phyloP scores from a whole-genome alignment of 2,797 vertebrate species.

The Carapus acus region DNA sequence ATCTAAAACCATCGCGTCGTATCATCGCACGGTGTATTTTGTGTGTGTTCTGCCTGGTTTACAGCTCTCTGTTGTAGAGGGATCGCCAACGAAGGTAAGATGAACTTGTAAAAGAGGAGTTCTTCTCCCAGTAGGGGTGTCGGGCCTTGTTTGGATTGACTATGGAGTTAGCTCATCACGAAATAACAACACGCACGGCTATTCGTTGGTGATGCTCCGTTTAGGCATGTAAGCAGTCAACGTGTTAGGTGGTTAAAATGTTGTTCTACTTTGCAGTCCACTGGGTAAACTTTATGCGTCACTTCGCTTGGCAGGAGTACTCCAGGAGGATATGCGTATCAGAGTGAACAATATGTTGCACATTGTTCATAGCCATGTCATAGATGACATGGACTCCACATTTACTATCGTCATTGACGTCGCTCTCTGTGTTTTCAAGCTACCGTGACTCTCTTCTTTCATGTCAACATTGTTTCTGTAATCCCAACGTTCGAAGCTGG shows the following conservation, averaged over 20 bases:
- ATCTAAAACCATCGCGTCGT: conserved; percentile 26
- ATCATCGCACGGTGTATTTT: conserved; percentile 1
- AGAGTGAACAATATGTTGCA: conserved; percentile 16
- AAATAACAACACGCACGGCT: background rate
- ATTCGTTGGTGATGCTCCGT: background rate
- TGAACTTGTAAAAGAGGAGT: conserved; percentile 46
- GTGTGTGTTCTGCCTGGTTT: background rate
- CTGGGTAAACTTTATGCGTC: background rate
- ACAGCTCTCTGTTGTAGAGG: background rate
- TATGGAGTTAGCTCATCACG: conserved; percentile 32
- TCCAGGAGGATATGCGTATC: conserved; percentile 1
- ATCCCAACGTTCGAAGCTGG: too few relatives aligned
- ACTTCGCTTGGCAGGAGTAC: background rate
- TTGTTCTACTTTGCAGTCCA: background rate
- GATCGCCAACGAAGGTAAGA: conserved; percentile 22
- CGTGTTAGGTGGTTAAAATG: accelerated
- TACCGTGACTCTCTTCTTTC: too few relatives aligned
- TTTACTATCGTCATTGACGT: background rate
- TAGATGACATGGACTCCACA: background rate
- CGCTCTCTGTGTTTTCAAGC: background rate
- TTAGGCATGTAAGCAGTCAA: background rate
- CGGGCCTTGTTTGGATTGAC: conserved; percentile 41
- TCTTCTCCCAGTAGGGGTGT: conserved; percentile 31
- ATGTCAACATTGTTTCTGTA: too few relatives aligned
- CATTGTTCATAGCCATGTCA: background rate